A percentile compares a stretch with the other conserved stretches of the same genome.
Evolutionary conservation across 2,888 invertebrate genomes (phyloP).

Genomic region (Callyntrura sp.): DNA sequence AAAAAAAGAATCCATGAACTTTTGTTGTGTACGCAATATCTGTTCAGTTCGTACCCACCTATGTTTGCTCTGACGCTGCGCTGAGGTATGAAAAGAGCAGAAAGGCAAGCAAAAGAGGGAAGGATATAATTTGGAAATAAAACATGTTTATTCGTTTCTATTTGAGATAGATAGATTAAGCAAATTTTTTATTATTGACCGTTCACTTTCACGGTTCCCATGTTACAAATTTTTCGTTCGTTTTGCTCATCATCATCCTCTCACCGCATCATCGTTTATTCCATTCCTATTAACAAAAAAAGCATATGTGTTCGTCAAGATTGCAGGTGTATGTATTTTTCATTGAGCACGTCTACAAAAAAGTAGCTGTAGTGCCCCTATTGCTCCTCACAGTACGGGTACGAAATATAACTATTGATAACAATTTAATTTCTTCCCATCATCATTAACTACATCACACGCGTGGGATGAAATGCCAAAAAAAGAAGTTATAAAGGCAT

Average conservation of each 20-base stretch:
- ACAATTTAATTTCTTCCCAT: conserved; percentile 67
- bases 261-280: conserved; percentile 23
- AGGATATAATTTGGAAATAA: conserved; percentile 21
- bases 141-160: conserved; percentile 53
- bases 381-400: neutral
- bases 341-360: conserved; percentile 5
- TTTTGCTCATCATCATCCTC: neutral
- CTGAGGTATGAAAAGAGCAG: neutral
- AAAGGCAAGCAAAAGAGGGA: neutral
- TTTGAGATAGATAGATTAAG: conserved; percentile 39
- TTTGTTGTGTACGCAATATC: neutral
- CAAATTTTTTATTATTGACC: conserved; percentile 57
- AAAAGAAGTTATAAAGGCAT: neutral
- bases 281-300: neutral
- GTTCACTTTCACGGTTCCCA: conserved; percentile 70
- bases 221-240: conserved; percentile 37
- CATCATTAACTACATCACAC: conserved; percentile 61
- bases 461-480: conserved; percentile 72
- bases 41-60: neutral
- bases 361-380: neutral
- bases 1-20: conserved; percentile 1
- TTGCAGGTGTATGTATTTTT: neutral
- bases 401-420: conserved; percentile 56
- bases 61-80: neutral
- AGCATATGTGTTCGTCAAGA: too few relatives aligned